Percentiles rank a stretch among this genome's conserved stretches.
Evolutionary conservation across 2,888 invertebrate species (phyloP).

Genomic region (Gortyna flavago): DNA sequence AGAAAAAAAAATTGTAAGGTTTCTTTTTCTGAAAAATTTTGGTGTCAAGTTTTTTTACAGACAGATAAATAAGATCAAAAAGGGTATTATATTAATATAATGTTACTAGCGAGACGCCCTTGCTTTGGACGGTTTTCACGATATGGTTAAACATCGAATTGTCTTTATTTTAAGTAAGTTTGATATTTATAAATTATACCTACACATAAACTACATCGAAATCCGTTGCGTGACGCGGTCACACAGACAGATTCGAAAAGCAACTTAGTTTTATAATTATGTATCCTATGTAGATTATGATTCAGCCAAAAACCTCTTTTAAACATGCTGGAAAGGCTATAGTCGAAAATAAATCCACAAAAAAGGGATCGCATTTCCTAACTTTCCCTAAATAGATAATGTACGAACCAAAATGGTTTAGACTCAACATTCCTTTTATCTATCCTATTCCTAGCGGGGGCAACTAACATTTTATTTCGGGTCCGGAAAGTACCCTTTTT

Average conservation of each 20-base stretch:
- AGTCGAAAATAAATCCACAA: neutral
- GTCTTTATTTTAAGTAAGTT: neutral
- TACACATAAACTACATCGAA: too few relatives aligned
- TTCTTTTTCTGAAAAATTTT: neutral
- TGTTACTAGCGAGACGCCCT: neutral
- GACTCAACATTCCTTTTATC: constrained; percentile 17
- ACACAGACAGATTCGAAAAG: neutral
- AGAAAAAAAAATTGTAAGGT: constrained; percentile 15
- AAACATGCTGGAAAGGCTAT: neutral
- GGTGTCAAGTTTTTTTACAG: neutral
- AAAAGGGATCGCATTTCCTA: constrained; percentile 7
- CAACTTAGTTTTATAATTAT: neutral
- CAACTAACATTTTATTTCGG: constrained; percentile 38
- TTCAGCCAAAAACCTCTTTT: neutral
- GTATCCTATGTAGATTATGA: neutral
- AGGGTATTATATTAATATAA: neutral
- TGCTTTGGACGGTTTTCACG: neutral
- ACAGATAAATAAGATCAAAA: neutral
- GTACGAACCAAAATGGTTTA: constrained; percentile 16
- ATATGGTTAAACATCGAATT: neutral
- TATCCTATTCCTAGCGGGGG: neutral
- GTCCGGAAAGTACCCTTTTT: constrained; percentile 41
- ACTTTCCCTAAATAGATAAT: constrained; percentile 32
- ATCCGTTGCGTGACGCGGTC: neutral
- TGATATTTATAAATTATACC: neutral